Evolutionary conservation across 2,888 invertebrate species (phyloP).

Genomic region (Pegoplata infirma): DNA sequence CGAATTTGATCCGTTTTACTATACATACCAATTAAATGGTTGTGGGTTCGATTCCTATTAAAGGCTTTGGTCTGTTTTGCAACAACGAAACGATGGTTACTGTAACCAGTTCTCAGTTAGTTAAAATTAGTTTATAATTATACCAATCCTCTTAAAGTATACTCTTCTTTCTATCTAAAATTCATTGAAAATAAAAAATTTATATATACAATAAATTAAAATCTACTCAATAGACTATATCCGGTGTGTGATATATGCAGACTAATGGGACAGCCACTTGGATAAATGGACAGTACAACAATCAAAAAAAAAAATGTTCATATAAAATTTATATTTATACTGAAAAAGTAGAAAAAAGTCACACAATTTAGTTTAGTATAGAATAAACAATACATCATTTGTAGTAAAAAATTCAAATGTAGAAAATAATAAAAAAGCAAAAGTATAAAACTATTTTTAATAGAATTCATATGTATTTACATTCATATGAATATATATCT

Average conservation of each 20-base stretch:
- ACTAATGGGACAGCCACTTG: background rate
- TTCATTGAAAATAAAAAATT: background rate
- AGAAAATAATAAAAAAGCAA: background rate
- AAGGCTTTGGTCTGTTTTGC: too few relatives aligned
- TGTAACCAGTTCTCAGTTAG: too few relatives aligned
- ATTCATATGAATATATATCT: background rate
- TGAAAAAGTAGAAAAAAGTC: background rate
- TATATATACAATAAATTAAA: slow-evolving; percentile 46
- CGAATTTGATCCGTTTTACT: too few relatives aligned
- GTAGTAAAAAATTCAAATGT: background rate
- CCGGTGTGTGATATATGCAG: slow-evolving; percentile 44
- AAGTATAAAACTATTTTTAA: slow-evolving; percentile 4
- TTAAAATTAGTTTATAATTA: too few relatives aligned
- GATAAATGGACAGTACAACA: background rate
- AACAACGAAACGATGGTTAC: too few relatives aligned
- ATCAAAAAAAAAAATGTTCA: background rate
- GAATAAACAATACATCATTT: background rate
- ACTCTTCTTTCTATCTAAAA: background rate
- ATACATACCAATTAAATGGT: too few relatives aligned
- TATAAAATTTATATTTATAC: background rate
- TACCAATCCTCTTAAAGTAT: too few relatives aligned
- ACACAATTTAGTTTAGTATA: background rate
- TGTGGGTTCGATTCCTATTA: too few relatives aligned
- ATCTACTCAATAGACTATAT: slow-evolving; percentile 57
- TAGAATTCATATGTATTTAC: slow-evolving; percentile 13